Base-by-base conservation (phyloP, 2,113 vertebrate genomes). In the Myotis yumanensis region DNA sequence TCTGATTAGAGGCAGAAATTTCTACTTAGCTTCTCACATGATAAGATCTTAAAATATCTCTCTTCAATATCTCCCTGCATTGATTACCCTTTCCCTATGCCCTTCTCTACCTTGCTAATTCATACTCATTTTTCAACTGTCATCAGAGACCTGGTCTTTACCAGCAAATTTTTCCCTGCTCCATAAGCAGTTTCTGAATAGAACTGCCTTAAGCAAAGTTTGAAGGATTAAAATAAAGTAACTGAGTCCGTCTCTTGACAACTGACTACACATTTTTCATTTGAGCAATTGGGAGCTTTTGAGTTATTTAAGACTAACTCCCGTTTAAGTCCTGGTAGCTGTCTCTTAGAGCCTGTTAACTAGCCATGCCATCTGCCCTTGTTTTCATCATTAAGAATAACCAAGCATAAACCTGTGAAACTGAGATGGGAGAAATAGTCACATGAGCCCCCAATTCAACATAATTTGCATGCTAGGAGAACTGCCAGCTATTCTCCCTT, bases 351-450 rank as follows among this genome's bases (percentile, higher is more conserved):
- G 93, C 79, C 52, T 15, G 7, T 86, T 76, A 92, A 81, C 68
- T 22, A 88, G 64, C 54, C 80, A 92, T 40, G 86, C 90, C 95
- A 93, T 97, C 93, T 88, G n/a, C 40, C 1, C 93, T 95, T 94
- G 94, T 77, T 95, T 35, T 91, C 77, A 93, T 94, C 6, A 75
- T 75, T 54, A 77, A 84, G 89, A 89, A 89, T 62, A 96, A 76
- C 37, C 23, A 90, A 64, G 68, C 76, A 59, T 80, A 91, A 73
- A 96, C 82, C 81, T 85, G 37, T 62, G 52, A 96, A 95, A 76
- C 16, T 86, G 82, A 91, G 76, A 86, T 51, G 40, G 16, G 7
- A 96, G 69, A 48, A 71, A 89, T 59, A 66, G 11, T 72, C 89
- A 85, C 25, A 64, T 18, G 64, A 73, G 11, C 54, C 43, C 86